phyloP scores from a whole-genome alignment of 1,140 invertebrate species.

The Musca domestica region DNA sequence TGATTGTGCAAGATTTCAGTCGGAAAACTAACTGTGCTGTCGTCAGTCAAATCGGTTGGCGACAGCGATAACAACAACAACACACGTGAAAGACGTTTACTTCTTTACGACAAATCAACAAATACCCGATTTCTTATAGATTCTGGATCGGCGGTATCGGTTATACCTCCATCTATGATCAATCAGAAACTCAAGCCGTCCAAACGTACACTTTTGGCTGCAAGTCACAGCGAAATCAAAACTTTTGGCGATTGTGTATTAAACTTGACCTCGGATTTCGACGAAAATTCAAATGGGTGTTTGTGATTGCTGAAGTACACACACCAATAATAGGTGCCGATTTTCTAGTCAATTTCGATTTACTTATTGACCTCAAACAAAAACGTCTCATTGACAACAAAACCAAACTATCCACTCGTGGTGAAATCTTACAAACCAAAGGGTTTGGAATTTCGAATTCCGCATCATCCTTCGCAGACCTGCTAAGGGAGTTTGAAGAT shows the following conservation, averaged over 20 bases:
- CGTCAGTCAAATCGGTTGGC: background rate
- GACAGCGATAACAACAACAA: background rate
- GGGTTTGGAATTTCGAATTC: background rate
- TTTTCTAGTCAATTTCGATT: background rate
- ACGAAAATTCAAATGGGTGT: background rate
- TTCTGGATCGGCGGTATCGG: no score
- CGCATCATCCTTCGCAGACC: no score
- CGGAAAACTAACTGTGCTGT: slow-evolving; percentile 5
- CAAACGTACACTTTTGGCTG: no score
- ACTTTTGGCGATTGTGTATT: background rate
- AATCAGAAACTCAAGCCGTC: background rate
- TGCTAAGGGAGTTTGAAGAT: no score
- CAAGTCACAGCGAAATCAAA: no score
- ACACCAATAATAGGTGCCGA: no score
- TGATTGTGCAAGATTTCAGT: background rate
- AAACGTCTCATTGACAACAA: no score
- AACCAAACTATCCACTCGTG: background rate
- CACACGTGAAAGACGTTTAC: slow-evolving; percentile 3
- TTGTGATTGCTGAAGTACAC: background rate
- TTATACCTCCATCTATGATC: background rate
- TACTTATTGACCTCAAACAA: background rate
- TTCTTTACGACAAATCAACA: background rate
- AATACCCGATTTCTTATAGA: background rate
- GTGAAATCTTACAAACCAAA: background rate
- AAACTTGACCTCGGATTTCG: background rate